Percentiles rank a stretch among this genome's conserved stretches.
phyloP scores from a whole-genome alignment of 2,888 invertebrate species.

The Mimumesa dahlbomi region DNA sequence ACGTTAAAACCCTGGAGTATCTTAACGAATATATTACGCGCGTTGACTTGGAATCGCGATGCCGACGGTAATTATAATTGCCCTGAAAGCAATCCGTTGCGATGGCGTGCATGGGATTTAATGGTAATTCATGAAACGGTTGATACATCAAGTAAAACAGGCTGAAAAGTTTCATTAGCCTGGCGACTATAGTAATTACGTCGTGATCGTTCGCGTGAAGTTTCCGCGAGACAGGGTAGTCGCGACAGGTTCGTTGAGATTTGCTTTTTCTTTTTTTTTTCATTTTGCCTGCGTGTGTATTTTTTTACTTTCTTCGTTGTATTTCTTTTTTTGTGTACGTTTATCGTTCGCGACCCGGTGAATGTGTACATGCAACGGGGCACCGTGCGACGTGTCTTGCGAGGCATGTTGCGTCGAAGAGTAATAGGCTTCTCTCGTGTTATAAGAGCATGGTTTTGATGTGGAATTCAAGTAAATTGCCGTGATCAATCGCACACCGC shows the following conservation, averaged over 20 bases:
- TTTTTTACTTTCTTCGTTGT: too few species aligned
- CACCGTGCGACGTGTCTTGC: not conserved
- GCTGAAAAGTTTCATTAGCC: constrained; percentile 1
- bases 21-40: too few species aligned
- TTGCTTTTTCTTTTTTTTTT: too few species aligned
- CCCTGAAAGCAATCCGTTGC: not conserved
- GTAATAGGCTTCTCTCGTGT: constrained; percentile 45
- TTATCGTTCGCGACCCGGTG: not conserved
- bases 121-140: not conserved
- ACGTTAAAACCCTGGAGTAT: too few species aligned
- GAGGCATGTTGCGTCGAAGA: constrained; percentile 1
- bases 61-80: not conserved
- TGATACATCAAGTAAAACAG: constrained; percentile 4
- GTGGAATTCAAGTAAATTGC: constrained; percentile 37
- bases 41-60: not conserved
- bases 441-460: constrained; percentile 18
- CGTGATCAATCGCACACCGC: constrained; percentile 41
- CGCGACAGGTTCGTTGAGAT: too few species aligned
- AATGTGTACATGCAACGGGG: not conserved
- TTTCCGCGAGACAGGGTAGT: too few species aligned
- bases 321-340: too few species aligned
- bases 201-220: too few species aligned
- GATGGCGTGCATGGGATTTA: not conserved
- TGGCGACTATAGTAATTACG: not conserved
- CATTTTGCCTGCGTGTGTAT: too few species aligned